Conservation (phyloP, 2,797 vertebrate species). For the Mycteria americana region DNA sequence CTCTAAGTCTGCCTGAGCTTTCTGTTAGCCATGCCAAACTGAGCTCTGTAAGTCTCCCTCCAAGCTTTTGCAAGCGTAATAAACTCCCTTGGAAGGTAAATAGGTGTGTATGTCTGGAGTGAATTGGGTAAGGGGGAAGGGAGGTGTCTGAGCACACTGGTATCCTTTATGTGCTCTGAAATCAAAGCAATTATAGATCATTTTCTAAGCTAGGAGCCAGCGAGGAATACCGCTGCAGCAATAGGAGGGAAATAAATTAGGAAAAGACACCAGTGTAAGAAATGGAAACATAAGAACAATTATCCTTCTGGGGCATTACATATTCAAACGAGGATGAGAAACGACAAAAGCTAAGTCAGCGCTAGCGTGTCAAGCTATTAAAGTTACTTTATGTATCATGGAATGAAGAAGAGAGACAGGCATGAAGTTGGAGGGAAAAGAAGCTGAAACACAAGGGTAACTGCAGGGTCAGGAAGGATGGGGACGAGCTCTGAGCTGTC, state of each 20-base stretch:
- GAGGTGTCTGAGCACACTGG: neutral
- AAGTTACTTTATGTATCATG: neutral
- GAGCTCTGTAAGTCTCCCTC: neutral
- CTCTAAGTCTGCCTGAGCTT: neutral
- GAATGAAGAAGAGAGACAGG: neutral
- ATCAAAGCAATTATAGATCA: neutral
- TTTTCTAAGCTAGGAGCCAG: neutral
- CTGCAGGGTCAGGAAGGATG: neutral
- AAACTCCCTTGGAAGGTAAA: neutral
- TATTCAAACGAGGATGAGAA: neutral
- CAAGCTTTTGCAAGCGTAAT: neutral
- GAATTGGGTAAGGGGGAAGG: fast-evolving
- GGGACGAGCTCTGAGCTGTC: neutral
- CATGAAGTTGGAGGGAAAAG: neutral
- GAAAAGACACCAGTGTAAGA: neutral
- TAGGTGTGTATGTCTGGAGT: neutral
- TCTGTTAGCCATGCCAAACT: neutral
- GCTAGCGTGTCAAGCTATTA: neutral
- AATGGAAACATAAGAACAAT: neutral
- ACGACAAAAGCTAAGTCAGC: neutral
- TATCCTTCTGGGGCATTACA: neutral
- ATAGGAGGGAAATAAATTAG: neutral
- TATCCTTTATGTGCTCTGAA: neutral
- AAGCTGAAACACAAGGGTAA: neutral
- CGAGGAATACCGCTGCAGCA: neutral